Evolutionary conservation across 2,113 vertebrate species (phyloP), one percentile per base, ranked within the genome.

Genomic region (Hyaena hyaena): DNA sequence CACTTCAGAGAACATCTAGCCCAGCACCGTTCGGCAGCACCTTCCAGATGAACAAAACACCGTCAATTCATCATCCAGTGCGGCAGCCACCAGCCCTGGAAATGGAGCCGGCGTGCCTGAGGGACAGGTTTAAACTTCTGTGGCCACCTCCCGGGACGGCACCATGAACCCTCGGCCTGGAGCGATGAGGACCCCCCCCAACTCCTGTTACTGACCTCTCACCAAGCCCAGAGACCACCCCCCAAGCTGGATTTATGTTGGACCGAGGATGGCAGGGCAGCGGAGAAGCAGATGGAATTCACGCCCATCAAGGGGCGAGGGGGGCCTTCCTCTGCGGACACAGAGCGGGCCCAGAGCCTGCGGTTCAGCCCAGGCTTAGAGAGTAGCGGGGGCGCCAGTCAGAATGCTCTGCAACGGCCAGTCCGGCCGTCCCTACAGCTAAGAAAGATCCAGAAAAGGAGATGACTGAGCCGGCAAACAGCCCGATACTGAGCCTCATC

Each of bases 31-130:
- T 17, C 5, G 0, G 21, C 0, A 16, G 35, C 35, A 35, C 23
- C 14, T 68, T 69, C 71, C 4, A 5, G 69, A 80, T 0, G 55
- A n/a, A 0, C 0, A 14, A 50, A 2, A 11, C 0, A 3, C 7
- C 1, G 9, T 19, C 7, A 0, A 9, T 17, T 10, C 74, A 10
- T 45, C 5, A 28, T 31, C 9, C 1, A 9, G 28, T 2, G 6
- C 6, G 7, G n/a, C 15, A 0, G 50, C 48, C 2, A 1, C 10
- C 50, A 10, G 39, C 33, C 4, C 81, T 1, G 26, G 58, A 61
- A 39, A 26, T 1, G 7, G 17, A 80, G 71, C 71, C 48, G 1
- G 2, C 16, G 15, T 1, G 35, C 39, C 58, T 2, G 15, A 16
- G 58, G 21, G 23, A 8, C 19, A 58, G 53, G 16, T 58, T 55